These are phyloP conservation scores for Drosophila littoralis DNA, from an alignment of 1,140 invertebrate species.

Conservation along the genomic window DNA sequence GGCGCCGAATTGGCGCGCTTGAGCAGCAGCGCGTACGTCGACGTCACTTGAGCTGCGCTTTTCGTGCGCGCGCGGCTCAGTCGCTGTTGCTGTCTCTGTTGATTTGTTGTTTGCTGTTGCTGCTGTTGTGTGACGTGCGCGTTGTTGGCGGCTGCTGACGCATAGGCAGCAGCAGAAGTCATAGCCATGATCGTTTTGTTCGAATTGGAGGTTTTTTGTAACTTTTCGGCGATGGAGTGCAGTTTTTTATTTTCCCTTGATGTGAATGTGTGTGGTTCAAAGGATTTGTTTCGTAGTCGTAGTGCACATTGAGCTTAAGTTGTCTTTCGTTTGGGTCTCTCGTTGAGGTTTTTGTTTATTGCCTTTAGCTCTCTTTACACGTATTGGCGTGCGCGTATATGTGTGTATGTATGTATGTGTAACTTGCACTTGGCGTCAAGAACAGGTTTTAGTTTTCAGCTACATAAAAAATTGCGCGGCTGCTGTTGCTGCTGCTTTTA, in stretches of 20 bases:
- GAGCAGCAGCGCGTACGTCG: slow-evolving; percentile 60
- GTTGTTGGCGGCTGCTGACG: slow-evolving; percentile 59
- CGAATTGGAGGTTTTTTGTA: slow-evolving; percentile 51
- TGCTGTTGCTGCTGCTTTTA: slow-evolving; percentile 44
- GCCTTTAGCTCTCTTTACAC: slow-evolving; percentile 49
- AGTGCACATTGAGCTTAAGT: slow-evolving; percentile 40
- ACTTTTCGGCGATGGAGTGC: background rate
- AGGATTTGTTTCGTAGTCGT: slow-evolving; percentile 9
- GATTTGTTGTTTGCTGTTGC: slow-evolving; percentile 45
- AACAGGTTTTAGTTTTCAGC: slow-evolving; percentile 67
- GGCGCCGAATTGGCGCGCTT: slow-evolving; percentile 75
- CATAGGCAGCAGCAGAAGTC: slow-evolving; percentile 56
- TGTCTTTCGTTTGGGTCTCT: slow-evolving; percentile 40
- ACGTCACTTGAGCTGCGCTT: slow-evolving; percentile 77
- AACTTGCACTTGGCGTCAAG: slow-evolving; percentile 70
- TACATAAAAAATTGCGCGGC: slow-evolving; percentile 37
- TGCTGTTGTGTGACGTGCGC: slow-evolving; percentile 51
- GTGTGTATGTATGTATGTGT: slow-evolving; percentile 18
- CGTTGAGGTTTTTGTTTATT: slow-evolving; percentile 47
- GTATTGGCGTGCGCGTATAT: slow-evolving; percentile 3
- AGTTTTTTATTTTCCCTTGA: slow-evolving; percentile 48
- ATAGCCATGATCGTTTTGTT: slow-evolving; percentile 70
- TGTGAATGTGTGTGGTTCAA: slow-evolving; percentile 28
- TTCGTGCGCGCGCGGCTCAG: slow-evolving; percentile 73
- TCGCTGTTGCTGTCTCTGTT: slow-evolving; percentile 43